These are phyloP conservation scores for Tachina lurida DNA, from an alignment of 2,888 invertebrate genomes.

Conservation along the genomic window DNA sequence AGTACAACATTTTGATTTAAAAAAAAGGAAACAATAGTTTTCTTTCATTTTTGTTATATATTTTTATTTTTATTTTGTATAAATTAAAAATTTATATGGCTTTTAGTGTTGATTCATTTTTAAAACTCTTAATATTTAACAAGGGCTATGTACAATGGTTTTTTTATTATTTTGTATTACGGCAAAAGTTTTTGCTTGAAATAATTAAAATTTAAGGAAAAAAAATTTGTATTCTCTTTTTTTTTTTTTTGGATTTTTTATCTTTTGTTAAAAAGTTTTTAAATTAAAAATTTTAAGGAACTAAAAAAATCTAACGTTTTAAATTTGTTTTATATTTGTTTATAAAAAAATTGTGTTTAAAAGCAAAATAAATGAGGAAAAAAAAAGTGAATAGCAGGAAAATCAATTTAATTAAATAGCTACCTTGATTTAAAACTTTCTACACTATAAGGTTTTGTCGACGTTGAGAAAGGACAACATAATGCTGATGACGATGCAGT, in stretches of 20 bases:
- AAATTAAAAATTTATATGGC: constrained; percentile 49
- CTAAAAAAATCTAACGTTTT: constrained; percentile 58
- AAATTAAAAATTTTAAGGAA: constrained; percentile 66
- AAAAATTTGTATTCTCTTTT: constrained; percentile 42
- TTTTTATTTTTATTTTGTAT: background rate
- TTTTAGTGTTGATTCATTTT: constrained; percentile 1
- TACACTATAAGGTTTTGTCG: constrained; percentile 15
- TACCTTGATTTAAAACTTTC: constrained; percentile 58
- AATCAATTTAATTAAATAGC: constrained; percentile 66
- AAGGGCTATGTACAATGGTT: constrained; percentile 69
- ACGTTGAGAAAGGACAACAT: background rate
- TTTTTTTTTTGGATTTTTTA: constrained; percentile 62
- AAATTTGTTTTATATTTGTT: constrained; percentile 12
- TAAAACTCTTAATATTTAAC: constrained; percentile 71
- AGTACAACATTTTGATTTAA: constrained; percentile 57
- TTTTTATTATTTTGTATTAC: background rate
- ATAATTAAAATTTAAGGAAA: constrained; percentile 39
- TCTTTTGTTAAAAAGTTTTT: constrained; percentile 57
- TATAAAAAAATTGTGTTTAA: constrained; percentile 22
- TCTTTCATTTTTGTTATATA: constrained; percentile 1
- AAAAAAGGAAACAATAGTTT: constrained; percentile 46
- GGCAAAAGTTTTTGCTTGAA: constrained; percentile 1
- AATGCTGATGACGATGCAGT: background rate
- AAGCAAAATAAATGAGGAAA: constrained; percentile 38
- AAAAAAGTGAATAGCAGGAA: background rate